Base-by-base conservation (phyloP, 2,113 vertebrate genomes). In the Dromas ardeola region DNA sequence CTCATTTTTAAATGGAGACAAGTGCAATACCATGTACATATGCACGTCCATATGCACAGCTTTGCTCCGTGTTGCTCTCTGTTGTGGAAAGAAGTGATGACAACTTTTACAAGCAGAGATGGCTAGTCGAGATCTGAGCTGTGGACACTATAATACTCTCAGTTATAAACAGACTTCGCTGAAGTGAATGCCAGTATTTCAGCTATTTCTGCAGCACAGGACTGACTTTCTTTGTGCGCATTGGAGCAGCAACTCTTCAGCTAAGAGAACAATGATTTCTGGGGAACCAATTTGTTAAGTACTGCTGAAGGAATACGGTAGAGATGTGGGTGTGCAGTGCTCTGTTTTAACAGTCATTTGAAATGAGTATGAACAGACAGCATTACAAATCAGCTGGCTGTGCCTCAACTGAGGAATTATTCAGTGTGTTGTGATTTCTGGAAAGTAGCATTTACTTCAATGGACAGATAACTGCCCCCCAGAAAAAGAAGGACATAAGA, bases 271-370 rank as follows among this genome's bases (percentile, higher is more conserved):
- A 40, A 93, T 15, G 15, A 94, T 95, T 98, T 96, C 91, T 85
- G 82, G 90, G 94, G 90, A 97, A 87, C 43, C 0, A 0, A 90
- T 96, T 92, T 95, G 66, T 94, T 94, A 95, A 95, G 94, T 80
- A 76, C 32, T 79, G 95, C 85, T 76, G 91, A 91, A 98, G 96
- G 52, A 97, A 90, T 58, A 95, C 0, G 7, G 86, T 30, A 76
- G 81, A 93, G 96, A 95, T 81, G 91, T 92, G 96, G 96, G 97
- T 72, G 92, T 93, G 93, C 49, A 66, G 80, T 55, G 86, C 93
- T 92, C 93, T 43, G 77, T 96, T 97, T 97, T 97, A 98, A 97
- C 93, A 97, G 93, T 83, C 86, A 95, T 95, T 97, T 97, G 81
- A 97, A 96, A 91, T 65, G n/a, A 88, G 93, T 90, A 93, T 95